Conservation (phyloP, 2,888 invertebrate genomes). For the Amblyjoppa fuscipennis region DNA sequence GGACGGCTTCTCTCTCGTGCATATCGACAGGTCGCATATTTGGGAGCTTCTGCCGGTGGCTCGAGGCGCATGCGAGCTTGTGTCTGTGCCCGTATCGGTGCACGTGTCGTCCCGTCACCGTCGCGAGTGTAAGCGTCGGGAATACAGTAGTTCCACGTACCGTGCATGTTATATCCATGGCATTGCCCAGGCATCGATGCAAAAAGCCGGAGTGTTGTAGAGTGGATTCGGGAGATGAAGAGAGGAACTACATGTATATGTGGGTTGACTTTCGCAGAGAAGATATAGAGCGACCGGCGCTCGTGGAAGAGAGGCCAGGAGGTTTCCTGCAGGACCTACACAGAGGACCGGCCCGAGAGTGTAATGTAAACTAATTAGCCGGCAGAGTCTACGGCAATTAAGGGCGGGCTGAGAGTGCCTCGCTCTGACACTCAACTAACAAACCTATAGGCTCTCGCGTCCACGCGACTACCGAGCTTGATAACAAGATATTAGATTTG, state of each 20-base stretch:
- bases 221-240: background rate
- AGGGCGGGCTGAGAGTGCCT: conserved; percentile 82
- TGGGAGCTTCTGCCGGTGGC: background rate
- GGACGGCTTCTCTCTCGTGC: conserved; percentile 46
- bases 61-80: background rate
- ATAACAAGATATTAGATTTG: conserved; percentile 70
- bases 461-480: conserved; percentile 55
- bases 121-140: background rate
- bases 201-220: conserved; percentile 9
- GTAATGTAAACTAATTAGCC: conserved; percentile 85
- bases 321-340: conserved; percentile 60
- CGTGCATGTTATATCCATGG: background rate
- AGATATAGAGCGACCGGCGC: conserved; percentile 68
- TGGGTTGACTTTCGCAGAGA: background rate
- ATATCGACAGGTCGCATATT: conserved; percentile 57
- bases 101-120: background rate
- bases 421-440: conserved; percentile 81
- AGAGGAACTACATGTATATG: background rate
- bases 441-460: conserved; percentile 70
- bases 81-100: background rate
- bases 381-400: conserved; percentile 83
- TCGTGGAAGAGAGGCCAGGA: conserved; percentile 63
- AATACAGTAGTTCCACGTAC: background rate
- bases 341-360: conserved; percentile 79
- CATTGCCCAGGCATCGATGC: conserved; percentile 4